A percentile compares a stretch with the other conserved stretches of the same genome.
Evolutionary conservation across 2,888 invertebrate genomes (phyloP).

Genomic region (Phragmatobia fuliginosa): DNA sequence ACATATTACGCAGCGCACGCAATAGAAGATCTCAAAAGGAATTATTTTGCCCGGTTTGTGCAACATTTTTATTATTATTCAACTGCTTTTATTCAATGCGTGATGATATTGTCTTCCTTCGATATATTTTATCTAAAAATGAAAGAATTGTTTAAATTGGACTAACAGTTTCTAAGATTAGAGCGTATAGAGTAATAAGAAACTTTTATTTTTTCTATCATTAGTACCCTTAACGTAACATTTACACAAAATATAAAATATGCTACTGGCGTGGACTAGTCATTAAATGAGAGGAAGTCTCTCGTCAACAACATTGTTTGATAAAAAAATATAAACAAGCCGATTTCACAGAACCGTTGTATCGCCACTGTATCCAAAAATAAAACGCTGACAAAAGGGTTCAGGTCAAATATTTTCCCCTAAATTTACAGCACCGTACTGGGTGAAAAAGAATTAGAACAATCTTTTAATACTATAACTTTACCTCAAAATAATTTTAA

Average conservation of each 20-base stretch:
- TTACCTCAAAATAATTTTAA: background rate
- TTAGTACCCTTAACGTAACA: background rate
- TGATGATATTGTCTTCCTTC: no score
- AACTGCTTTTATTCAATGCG: no score
- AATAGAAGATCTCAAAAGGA: no score
- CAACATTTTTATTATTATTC: no score
- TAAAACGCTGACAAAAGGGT: slow-evolving; percentile 37
- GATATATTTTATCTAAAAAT: no score
- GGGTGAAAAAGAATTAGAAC: slow-evolving; percentile 9
- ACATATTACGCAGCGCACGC: no score
- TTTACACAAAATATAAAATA: slow-evolving; percentile 22
- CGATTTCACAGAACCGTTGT: slow-evolving; percentile 21
- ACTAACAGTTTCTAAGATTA: no score
- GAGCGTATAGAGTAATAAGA: no score
- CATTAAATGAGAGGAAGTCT: slow-evolving; percentile 37
- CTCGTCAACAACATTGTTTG: slow-evolving; percentile 29
- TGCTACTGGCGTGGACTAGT: slow-evolving; percentile 14
- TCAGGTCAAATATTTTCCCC: slow-evolving; percentile 29
- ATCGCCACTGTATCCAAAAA: slow-evolving; percentile 36
- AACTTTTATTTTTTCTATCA: background rate
- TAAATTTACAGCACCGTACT: slow-evolving; percentile 4
- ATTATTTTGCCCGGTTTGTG: no score
- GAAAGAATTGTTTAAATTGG: no score
- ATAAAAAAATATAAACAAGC: slow-evolving; percentile 31
- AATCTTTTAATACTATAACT: background rate